Conservation (phyloP, 2,797 vertebrate genomes). For the Synaphobranchus kaupii region DNA sequence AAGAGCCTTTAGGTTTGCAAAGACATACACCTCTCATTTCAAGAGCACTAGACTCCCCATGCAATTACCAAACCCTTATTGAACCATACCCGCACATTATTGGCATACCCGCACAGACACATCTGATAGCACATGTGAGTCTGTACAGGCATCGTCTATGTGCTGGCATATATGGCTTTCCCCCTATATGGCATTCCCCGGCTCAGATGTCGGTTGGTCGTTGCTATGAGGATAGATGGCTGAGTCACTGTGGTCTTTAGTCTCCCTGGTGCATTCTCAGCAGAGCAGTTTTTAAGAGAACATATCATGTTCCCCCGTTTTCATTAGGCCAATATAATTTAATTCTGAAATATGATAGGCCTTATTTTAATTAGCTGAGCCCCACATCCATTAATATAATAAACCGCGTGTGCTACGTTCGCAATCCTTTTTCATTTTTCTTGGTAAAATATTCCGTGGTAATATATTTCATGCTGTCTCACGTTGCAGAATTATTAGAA, state of each 20-base stretch:
- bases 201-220: slow-evolving; percentile 40
- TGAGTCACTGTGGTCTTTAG: slow-evolving; percentile 37
- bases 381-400: neutral
- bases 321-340: neutral
- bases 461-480: neutral
- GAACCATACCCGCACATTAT: neutral
- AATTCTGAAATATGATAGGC: neutral
- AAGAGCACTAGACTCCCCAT: slow-evolving; percentile 14
- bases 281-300: neutral
- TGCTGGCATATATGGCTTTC: neutral
- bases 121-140: neutral
- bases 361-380: neutral
- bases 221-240: slow-evolving; percentile 39
- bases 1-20: neutral
- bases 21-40: slow-evolving; percentile 11
- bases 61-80: neutral
- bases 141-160: neutral
- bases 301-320: neutral
- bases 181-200: neutral
- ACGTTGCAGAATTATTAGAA: neutral
- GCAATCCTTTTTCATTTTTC: neutral
- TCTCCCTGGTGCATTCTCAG: slow-evolving; percentile 43
- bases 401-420: neutral
- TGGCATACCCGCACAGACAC: neutral
- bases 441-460: neutral